phyloP scores from a whole-genome alignment of 2,113 vertebrate species.

The Phrynosoma platyrhinos region DNA sequence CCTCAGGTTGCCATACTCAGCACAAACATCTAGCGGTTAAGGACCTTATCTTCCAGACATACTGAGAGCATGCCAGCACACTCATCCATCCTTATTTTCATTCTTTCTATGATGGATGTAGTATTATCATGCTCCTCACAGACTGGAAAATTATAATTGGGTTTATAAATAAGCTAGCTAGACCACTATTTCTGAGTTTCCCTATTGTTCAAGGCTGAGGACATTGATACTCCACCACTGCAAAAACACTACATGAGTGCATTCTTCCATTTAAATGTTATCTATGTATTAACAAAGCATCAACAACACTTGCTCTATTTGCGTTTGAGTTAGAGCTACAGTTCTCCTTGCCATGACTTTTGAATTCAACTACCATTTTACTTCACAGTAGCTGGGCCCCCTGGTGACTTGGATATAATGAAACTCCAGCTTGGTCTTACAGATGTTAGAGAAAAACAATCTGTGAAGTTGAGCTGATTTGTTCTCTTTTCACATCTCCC shows the following conservation, averaged over 20 bases:
- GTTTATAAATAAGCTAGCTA: constrained; percentile 1
- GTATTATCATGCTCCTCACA: constrained; percentile 9
- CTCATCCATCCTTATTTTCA: rapidly evolving
- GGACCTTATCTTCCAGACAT: neutral
- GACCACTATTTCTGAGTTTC: neutral
- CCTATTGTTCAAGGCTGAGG: neutral
- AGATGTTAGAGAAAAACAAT: neutral
- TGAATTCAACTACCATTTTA: neutral
- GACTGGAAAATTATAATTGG: constrained; percentile 17
- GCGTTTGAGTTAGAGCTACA: neutral
- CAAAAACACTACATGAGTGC: rapidly evolving
- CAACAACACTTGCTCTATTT: neutral
- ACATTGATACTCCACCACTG: rapidly evolving
- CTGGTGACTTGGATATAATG: neutral
- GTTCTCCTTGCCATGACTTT: neutral
- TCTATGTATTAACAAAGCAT: neutral
- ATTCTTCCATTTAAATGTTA: neutral
- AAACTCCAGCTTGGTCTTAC: neutral
- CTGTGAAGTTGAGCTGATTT: neutral
- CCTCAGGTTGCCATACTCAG: neutral
- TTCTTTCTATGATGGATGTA: rapidly evolving
- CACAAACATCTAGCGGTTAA: neutral
- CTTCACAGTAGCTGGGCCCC: rapidly evolving
- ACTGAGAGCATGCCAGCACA: neutral
- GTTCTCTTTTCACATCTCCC: constrained; percentile 3